Evolutionary conservation across 2,888 invertebrate species (phyloP).

Genomic region (Cordilura impudica): DNA sequence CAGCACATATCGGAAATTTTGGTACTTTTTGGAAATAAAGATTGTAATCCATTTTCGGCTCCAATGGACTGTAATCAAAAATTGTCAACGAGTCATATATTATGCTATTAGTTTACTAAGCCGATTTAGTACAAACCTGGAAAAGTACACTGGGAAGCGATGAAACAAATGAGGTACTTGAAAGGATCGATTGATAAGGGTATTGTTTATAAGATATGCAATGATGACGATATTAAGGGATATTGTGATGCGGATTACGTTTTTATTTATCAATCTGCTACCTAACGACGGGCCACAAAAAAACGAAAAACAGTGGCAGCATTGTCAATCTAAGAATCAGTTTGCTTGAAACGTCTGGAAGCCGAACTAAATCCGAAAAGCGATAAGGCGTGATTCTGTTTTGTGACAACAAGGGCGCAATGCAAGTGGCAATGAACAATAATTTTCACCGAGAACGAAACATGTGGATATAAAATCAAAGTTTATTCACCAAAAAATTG

Average conservation of each 20-base stretch:
- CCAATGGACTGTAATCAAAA: neutral
- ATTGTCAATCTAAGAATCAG: neutral
- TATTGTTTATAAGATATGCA: constrained; percentile 19
- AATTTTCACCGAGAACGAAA: neutral
- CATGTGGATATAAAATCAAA: too few species aligned
- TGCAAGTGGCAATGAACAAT: neutral
- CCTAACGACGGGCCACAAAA: constrained; percentile 2
- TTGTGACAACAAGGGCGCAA: neutral
- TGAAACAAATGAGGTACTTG: constrained; percentile 39
- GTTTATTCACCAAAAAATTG: neutral
- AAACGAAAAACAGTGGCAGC: neutral
- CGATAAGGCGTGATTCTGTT: neutral
- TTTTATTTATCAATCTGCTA: neutral
- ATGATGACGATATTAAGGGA: constrained; percentile 1
- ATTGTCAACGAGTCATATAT: constrained; percentile 51
- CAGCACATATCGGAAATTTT: constrained; percentile 16
- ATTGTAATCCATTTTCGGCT: constrained; percentile 53
- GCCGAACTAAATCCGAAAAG: neutral
- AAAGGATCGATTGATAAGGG: constrained; percentile 39
- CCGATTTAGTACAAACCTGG: constrained; percentile 47
- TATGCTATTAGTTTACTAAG: constrained; percentile 49
- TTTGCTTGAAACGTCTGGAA: neutral
- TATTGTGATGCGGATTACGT: constrained; percentile 45
- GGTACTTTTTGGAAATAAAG: constrained; percentile 53
- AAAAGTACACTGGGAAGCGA: constrained; percentile 28